Base-by-base conservation (phyloP, 2,888 invertebrate genomes). In the Sipunculus nudus region DNA sequence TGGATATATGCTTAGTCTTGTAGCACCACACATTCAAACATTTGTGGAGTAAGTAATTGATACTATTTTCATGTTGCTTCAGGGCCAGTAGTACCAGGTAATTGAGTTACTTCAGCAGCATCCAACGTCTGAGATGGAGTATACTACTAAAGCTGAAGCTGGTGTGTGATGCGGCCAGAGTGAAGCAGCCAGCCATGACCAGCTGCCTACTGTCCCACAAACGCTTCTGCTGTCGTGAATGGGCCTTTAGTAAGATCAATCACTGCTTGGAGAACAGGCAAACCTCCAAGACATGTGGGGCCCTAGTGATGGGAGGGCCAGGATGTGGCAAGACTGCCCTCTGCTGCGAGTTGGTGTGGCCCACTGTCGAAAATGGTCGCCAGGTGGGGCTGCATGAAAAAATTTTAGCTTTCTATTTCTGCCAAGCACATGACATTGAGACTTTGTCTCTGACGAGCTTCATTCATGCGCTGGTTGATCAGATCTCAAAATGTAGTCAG, bases 241-340 rank as follows among this genome's bases (percentile, higher is more conserved):
- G 96, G 96, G 94, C 93, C 5, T 93, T 96, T 76, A 92, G 93
- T 85, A 96, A 97, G 85, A 88, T 97, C 35, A 91, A 91, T 1
- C 91, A 96, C 75, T 95, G 94, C 72, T 83, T 97, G 73, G 96
- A 97, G 78, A 93, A 94, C 84, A 86, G 95, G 61, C 90, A 92
- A 3, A 75, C 80, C 6, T 78, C 84, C 54, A 80, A 94, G 83
- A 91, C 92, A 0, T 92, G 93, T 74, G 96, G 96, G 0, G 92
- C 94, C 1, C 86, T 96, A 46, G 89, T 97, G 54, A 86, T 96
- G 62, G 94, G 93, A 68, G 94, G 94, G 0, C 92, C 96, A 0
- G 97, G 96, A 23, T 93, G 94, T 70, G 97, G 97, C 0, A 97
- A 97, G 81, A 95, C 96, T 2, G 80, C 82, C 0, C 63, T 84